Conservation (phyloP, 2,888 invertebrate species). For the Campaea margaritaria region DNA sequence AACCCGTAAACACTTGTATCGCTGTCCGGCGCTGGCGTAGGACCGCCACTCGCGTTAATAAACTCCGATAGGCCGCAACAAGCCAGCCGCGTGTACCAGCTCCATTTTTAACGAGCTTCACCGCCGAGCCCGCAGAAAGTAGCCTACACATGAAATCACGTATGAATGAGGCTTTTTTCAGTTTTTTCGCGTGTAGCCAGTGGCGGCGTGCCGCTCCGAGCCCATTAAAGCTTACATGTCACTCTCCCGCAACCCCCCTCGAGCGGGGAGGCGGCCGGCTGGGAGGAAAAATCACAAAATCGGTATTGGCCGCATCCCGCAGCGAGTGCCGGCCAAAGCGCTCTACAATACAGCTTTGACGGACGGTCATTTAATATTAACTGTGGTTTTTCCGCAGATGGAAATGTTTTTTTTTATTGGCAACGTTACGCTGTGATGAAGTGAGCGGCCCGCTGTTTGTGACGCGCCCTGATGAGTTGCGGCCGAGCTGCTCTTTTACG, state of each 20-base stretch:
- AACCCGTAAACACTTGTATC: constrained; percentile 64
- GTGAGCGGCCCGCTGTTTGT: constrained; percentile 79
- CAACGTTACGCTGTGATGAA: constrained; percentile 80
- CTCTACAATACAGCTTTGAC: constrained; percentile 82
- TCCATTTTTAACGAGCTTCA: constrained; percentile 83
- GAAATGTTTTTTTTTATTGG: constrained; percentile 82
- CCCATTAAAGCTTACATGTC: constrained; percentile 85
- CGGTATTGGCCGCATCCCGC: constrained; percentile 80
- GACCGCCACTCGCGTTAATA: constrained; percentile 70
- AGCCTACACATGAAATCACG: constrained; percentile 85
- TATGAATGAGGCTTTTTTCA: constrained; percentile 83
- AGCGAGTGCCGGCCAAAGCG: constrained; percentile 68
- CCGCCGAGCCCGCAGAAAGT: constrained; percentile 81
- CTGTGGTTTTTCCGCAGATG: constrained; percentile 84
- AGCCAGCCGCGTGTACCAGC: constrained; percentile 73
- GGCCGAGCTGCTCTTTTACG: constrained; percentile 77
- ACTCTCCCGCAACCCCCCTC: constrained; percentile 64
- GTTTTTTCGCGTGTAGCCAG: constrained; percentile 80
- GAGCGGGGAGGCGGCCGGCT: constrained; percentile 45
- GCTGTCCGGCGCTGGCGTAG: constrained; percentile 58
- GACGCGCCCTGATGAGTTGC: constrained; percentile 77
- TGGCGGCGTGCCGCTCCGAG: constrained; percentile 76
- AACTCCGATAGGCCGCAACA: constrained; percentile 81
- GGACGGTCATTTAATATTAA: constrained; percentile 85
- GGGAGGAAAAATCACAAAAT: constrained; percentile 80